phyloP scores from a whole-genome alignment of 1,140 invertebrate genomes.

The Tribolium madens region DNA sequence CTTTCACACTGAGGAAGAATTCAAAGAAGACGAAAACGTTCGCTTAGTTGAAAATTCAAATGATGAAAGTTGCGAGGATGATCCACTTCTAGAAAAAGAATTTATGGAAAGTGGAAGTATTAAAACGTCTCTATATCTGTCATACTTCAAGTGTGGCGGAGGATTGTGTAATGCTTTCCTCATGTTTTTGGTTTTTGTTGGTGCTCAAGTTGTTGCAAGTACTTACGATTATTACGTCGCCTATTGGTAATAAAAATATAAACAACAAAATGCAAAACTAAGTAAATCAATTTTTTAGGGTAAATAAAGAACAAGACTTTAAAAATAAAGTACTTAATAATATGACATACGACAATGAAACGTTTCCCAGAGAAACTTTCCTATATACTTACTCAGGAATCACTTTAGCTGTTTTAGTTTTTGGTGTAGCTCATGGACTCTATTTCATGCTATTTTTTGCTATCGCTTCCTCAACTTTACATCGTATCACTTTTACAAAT shows the following conservation, averaged over 20 bases:
- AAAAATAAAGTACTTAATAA: slow-evolving; percentile 13
- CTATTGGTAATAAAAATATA: slow-evolving; percentile 70
- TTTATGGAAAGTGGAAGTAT: slow-evolving; percentile 70
- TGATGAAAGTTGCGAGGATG: slow-evolving; percentile 64
- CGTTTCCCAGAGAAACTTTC: not conserved
- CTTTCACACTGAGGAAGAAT: slow-evolving; percentile 57
- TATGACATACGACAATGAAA: not conserved
- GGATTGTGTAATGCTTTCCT: slow-evolving; percentile 68
- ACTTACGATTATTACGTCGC: slow-evolving; percentile 77
- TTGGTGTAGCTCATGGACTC: slow-evolving; percentile 72
- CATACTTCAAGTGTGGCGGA: slow-evolving; percentile 74
- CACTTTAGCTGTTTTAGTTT: slow-evolving; percentile 69
- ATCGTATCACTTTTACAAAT: slow-evolving; percentile 75
- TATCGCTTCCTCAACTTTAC: slow-evolving; percentile 77
- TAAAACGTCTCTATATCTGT: slow-evolving; percentile 70
- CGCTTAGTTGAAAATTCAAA: slow-evolving; percentile 64
- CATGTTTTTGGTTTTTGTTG: slow-evolving; percentile 67
- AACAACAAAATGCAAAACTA: slow-evolving; percentile 23
- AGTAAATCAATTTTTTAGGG: slow-evolving; percentile 43
- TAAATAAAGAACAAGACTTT: slow-evolving; percentile 48
- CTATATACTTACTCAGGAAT: slow-evolving; percentile 69
- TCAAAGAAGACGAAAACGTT: slow-evolving; percentile 57
- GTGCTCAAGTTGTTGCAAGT: slow-evolving; percentile 75
- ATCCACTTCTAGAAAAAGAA: slow-evolving; percentile 59
- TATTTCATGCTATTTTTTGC: slow-evolving; percentile 85